Base-by-base conservation (phyloP, 2,797 vertebrate genomes). In the Pteropus rufus region DNA sequence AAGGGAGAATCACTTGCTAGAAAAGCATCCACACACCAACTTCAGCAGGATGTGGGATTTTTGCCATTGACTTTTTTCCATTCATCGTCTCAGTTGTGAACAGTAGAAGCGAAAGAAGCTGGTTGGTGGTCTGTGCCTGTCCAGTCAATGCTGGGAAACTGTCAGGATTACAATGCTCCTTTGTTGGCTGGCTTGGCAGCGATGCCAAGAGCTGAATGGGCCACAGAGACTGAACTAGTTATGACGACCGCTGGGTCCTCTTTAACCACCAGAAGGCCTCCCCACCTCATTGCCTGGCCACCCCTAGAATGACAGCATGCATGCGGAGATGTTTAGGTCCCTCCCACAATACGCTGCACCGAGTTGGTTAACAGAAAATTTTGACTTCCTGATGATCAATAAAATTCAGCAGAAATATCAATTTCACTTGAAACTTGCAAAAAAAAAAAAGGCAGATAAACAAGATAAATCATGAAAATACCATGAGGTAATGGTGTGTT, bases 131-230 rank as follows among this genome's bases (percentile, higher is more conserved):
- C 97, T 95, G 84, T 0, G 75, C 65, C 86, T 49, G 72, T 92
- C 89, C 96, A 52, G 89, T 84, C 96, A 95, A 89, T 97, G 96
- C 97, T 97, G 96, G 97, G 97, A 97, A 97, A 95, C 94, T 72
- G 56, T 94, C 93, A 70, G 81, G 86, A 96, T 94, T 54, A 97
- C 94, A 97, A 97, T 97, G 91, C 60, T 60, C 93, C 89, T 97
- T 97, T 98, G 97, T 97, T 88, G 94, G 72, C 84, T 39, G 89
- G 14, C 46, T 96, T 97, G 97, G 97, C 97, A 97, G 95, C 4
- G 1, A 93, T 87, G 80, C 70, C 92, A 77, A 46, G 80, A 36
- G 54, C 76, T 97, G 96, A 97, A 96, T 91, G 92, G 92, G 75
- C 95, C 88, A 91, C 97, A 93, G 95, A 96, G 88, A 94, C 65